Conservation (phyloP, 2,113 vertebrate species). For the Stigmatopora nigra region DNA sequence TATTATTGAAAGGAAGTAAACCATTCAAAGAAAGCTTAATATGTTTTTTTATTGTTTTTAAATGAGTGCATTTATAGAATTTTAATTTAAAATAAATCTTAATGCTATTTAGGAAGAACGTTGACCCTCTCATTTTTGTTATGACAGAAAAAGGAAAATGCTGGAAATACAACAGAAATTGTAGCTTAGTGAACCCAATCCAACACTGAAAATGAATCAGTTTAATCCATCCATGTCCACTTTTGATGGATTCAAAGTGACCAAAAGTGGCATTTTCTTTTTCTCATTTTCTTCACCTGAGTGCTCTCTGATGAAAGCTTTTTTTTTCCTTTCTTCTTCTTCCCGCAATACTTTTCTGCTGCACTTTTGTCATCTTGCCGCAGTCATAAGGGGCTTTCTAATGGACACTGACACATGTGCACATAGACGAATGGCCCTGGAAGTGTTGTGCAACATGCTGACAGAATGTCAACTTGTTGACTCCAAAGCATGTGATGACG, state of each 20-base stretch:
- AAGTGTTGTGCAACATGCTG: constrained; percentile 13
- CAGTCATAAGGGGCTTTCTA: constrained; percentile 30
- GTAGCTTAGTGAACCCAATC: not conserved
- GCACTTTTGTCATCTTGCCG: constrained; percentile 36
- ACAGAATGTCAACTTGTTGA: constrained; percentile 63
- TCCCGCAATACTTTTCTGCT: constrained; percentile 2
- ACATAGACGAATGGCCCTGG: constrained; percentile 36
- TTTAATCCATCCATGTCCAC: not conserved
- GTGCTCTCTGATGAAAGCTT: constrained; percentile 35
- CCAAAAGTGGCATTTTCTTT: not conserved
- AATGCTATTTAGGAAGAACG: no score
- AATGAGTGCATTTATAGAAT: no score
- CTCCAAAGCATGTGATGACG: not conserved
- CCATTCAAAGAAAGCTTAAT: no score
- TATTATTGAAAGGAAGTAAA: no score
- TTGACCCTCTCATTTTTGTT: no score
- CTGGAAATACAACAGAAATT: no score
- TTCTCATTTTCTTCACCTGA: constrained; percentile 18
- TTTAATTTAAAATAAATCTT: no score
- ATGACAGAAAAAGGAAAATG: no score
- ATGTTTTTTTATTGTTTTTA: no score
- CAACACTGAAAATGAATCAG: not conserved
- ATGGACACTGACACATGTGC: constrained; percentile 43
- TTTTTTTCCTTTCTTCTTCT: not conserved
- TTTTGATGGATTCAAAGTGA: not conserved